These are phyloP conservation scores for Troglohyphantes excavatus DNA, from an alignment of 2,888 invertebrate genomes.

Conservation along the genomic window DNA sequence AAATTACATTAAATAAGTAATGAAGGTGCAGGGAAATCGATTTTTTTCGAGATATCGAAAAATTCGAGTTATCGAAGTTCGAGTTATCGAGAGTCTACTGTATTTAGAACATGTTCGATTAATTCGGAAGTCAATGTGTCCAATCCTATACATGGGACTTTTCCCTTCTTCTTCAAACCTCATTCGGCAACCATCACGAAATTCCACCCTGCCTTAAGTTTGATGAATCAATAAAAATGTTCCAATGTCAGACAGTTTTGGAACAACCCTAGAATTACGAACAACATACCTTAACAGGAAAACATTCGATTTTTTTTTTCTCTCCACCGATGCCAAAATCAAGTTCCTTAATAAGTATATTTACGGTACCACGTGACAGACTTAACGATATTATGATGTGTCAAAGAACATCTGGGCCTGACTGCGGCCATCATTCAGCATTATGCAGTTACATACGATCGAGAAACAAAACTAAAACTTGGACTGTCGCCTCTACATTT, in stretches of 20 bases:
- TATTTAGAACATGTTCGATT: no score
- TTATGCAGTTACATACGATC: conserved; percentile 18
- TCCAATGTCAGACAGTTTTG: neutral
- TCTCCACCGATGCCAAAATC: conserved; percentile 18
- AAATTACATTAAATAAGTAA: no score
- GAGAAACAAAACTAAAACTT: conserved; percentile 10
- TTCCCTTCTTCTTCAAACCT: neutral
- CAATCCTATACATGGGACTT: no score
- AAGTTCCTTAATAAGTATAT: conserved; percentile 66
- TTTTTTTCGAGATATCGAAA: no score
- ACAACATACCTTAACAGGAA: conserved; percentile 38
- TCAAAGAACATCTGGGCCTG: conserved; percentile 57
- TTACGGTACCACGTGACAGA: conserved; percentile 57
- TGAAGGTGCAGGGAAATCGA: no score
- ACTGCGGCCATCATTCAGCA: conserved; percentile 53
- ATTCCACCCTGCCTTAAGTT: neutral
- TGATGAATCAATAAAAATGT: conserved; percentile 51
- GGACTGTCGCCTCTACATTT: neutral
- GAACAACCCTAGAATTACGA: conserved; percentile 24
- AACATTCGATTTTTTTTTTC: conserved; percentile 17
- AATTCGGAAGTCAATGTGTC: no score
- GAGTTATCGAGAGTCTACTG: no score
- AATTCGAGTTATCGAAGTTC: no score
- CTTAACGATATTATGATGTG: conserved; percentile 66
- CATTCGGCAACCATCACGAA: neutral